Base-by-base conservation (phyloP, 2,888 invertebrate genomes). In the Leucophenga maculata region DNA sequence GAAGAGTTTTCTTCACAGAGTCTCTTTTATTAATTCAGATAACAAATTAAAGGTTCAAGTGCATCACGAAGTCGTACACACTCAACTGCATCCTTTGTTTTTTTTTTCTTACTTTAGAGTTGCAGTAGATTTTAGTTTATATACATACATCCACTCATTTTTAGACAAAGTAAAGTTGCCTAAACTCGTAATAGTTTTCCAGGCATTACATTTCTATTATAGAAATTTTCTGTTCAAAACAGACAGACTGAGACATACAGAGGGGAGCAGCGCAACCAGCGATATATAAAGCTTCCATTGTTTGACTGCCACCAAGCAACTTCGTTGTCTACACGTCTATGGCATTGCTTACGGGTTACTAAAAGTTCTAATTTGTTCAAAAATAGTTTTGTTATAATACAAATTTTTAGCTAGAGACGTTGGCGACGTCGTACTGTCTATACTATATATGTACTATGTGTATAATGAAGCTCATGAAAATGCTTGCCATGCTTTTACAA, bases 131-230 rank as follows among this genome's bases (percentile, higher is more conserved):
- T 32, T 26, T 48, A 57, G 26, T 26, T 26, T 26, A 26, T 26
- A 62, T 13, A 62, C 62, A 46, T 16, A 48, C 46, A 46, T n/a
- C n/a, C 26, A 48, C 46, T 13, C 18, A 39, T 3, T 11, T 26
- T 26, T 26, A 11, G 18, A 18, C 16, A 39, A n/a, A 20, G 20
- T 54, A 64, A 62, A 64, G 46, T 64, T 64, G 39, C 20, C 8
- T 48, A 32, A 64, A 48, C 62, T 64, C 22, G 26, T 64, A 64
- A 64, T 64, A 64, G 62, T 64, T 64, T 64, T 46, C 62, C 62
- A 22, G 46, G 22, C 22, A 48, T 46, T 64, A 22, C 46, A 60
- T 57, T 16, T 64, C 48, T 48, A 64, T 64, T 64, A 64, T 64
- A 48, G 32, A 32, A 64, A 48, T 32, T 14, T 48, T 46, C 13